Evolutionary conservation across 1,140 invertebrate genomes (phyloP).

Genomic region (Drosophila bifasciata): DNA sequence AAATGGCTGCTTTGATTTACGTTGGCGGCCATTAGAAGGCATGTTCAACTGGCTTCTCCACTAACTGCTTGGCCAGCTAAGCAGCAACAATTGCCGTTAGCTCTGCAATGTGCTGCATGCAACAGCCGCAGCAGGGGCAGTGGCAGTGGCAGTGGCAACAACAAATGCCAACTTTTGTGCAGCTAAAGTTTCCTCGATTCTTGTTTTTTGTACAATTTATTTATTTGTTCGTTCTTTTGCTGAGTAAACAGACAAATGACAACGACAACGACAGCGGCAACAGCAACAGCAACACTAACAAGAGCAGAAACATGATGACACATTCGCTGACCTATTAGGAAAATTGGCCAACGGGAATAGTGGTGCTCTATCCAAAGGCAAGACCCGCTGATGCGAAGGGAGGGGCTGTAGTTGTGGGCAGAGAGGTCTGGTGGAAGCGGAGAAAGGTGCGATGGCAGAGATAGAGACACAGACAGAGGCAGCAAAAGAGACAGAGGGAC

Average conservation of each 20-base stretch:
- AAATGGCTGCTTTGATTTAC: slow-evolving; percentile 80
- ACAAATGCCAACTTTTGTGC: slow-evolving; percentile 70
- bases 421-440: slow-evolving; percentile 17
- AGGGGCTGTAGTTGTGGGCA: slow-evolving; percentile 3
- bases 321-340: slow-evolving; percentile 75
- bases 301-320: slow-evolving; percentile 39
- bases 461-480: slow-evolving; percentile 18
- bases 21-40: slow-evolving; percentile 73
- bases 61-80: slow-evolving; percentile 62
- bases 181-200: slow-evolving; percentile 35
- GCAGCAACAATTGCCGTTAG: slow-evolving; percentile 81
- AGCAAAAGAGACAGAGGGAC: slow-evolving; percentile 34
- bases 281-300: slow-evolving; percentile 9
- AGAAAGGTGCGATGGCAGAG: slow-evolving; percentile 9
- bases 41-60: slow-evolving; percentile 69
- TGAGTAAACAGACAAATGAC: slow-evolving; percentile 49
- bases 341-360: slow-evolving; percentile 79
- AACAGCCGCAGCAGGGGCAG: slow-evolving; percentile 33
- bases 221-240: slow-evolving; percentile 71
- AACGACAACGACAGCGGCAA: slow-evolving; percentile 33
- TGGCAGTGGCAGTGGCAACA: slow-evolving; percentile 32
- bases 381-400: background rate
- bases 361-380: slow-evolving; percentile 35
- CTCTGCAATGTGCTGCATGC: slow-evolving; percentile 64
- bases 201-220: slow-evolving; percentile 79